Base-by-base conservation (phyloP, 2,797 vertebrate species). In the Nannoperca obscura region DNA sequence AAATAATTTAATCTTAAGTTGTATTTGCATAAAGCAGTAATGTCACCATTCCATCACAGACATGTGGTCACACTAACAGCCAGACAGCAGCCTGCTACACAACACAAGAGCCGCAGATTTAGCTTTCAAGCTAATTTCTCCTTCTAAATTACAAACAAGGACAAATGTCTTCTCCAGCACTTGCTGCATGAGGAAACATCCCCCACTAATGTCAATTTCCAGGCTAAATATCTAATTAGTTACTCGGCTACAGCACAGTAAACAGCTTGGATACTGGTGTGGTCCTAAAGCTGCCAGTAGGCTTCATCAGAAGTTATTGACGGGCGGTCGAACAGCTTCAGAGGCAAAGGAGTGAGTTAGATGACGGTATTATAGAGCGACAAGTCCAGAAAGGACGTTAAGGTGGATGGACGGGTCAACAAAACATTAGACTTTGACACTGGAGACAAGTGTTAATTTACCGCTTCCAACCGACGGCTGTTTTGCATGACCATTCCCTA, bases 41-140 rank as follows among this genome's bases (percentile, higher is more conserved):
- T 24, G 0, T 53, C 20, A 20, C 46, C 7, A 0, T 65, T 65
- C 22, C 52, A 42, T 71, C 1, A 42, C 14, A 44, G 20, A 44
- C 46, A 71, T 42, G 71, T 49, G 60, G 24, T 32, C 24, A 36
- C 44, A 50, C 17, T 3, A 70, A 57, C 24, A 50, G 53, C 52
- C 54, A 59, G 54, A 42, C 62, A 59, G 61, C 76, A 60, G 62
- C 54, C 42, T 36, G 38, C 61, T 55, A 63, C 50, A 22, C 59
- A 38, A 62, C 58, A 22, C 66, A 38, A 22, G 38, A 75, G 58
- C 30, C 14, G 8, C 2, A 24, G 34, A 64, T 4, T 49, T 61
- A 40, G 22, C 32, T 49, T 54, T 64, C 27, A 30, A 44, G 46
- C 8, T 68, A 40, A 62, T 63, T 46, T 20, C 13, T 65, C 47